Evolutionary conservation across 2,797 vertebrate species (phyloP), one percentile per base, ranked within the genome.

Genomic region (Cottoperca gobio): DNA sequence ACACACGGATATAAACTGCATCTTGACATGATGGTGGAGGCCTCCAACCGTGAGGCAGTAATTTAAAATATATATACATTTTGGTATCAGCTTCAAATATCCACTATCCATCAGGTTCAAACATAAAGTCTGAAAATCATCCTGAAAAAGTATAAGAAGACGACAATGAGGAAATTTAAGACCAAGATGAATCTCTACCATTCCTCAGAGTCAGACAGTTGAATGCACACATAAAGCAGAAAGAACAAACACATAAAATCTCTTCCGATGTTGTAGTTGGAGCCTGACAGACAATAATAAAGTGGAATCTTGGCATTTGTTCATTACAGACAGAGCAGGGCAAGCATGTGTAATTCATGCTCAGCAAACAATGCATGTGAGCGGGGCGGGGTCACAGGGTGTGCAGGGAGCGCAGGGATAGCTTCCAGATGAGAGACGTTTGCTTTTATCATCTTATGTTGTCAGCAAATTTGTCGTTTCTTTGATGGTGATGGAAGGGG

Each of bases 341-440:
- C 58, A 57, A 80, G 79, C 73, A 72, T 49, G 63, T 88, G 92
- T 91, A 91, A 93, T 60, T 54, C 82, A 92, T 83, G 80, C 85
- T 90, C 60, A 10, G 75, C 81, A 91, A 91, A 91, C 86, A 82
- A 83, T 68, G 73, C 81, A 64, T 70, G 70, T 37, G 54, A 73
- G 58, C 5, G 13, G 57, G 60, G 42, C 7, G 24, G 68, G 17
- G 45, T 69, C 52, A 58, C 33, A n/a, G n/a, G n/a, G n/a, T n/a
- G 31, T 6, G 1, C 24, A 26, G 79, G 54, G 74, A 63, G 54
- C 21, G 14, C 23, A 31, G 26, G 35, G 71, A 91, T 90, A 21
- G 78, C 53, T 91, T 92, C 92, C 91, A 92, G 88, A 93, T 93
- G 88, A 91, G 39, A 75, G 37, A 65, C 61, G 42, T 66, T 82